Percentiles rank a stretch among this genome's conserved stretches.
Evolutionary conservation across 2,113 vertebrate genomes (phyloP).

Genomic region (Oryzias curvinotus): DNA sequence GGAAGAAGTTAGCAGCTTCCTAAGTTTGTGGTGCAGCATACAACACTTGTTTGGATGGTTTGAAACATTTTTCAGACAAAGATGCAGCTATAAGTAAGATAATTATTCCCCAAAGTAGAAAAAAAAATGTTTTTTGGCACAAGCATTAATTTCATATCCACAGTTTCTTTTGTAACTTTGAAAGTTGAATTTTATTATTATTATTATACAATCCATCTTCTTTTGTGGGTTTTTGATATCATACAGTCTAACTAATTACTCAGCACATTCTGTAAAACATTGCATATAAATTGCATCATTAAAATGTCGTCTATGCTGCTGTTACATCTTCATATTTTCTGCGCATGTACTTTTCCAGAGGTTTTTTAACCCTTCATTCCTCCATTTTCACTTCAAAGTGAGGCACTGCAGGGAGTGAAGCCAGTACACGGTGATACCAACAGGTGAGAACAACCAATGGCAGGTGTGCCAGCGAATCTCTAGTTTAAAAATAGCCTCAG

Average conservation of each 20-base stretch:
- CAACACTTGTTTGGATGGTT: slow-evolving; percentile 18
- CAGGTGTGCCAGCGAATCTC: slow-evolving; percentile 34
- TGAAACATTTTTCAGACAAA: slow-evolving; percentile 1
- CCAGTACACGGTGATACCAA: slow-evolving; percentile 15
- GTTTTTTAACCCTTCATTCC: neutral
- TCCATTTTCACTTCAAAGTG: slow-evolving; percentile 4
- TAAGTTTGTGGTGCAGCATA: neutral
- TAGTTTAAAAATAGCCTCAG: slow-evolving; percentile 37
- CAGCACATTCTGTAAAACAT: neutral
- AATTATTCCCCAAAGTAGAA: neutral
- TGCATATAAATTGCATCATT: neutral
- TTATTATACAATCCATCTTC: neutral
- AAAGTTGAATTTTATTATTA: neutral
- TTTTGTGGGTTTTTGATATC: neutral
- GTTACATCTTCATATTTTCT: neutral
- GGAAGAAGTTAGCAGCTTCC: no score
- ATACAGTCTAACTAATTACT: neutral
- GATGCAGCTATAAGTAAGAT: neutral
- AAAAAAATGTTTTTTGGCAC: slow-evolving; percentile 2
- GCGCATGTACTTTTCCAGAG: neutral
- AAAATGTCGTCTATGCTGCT: neutral
- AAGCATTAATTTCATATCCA: neutral
- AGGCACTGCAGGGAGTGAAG: slow-evolving; percentile 32
- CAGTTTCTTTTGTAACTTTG: slow-evolving; percentile 6
- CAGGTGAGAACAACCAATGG: slow-evolving; percentile 24